Conservation (phyloP, 2,113 vertebrate genomes). For the Elaphurus davidianus region DNA sequence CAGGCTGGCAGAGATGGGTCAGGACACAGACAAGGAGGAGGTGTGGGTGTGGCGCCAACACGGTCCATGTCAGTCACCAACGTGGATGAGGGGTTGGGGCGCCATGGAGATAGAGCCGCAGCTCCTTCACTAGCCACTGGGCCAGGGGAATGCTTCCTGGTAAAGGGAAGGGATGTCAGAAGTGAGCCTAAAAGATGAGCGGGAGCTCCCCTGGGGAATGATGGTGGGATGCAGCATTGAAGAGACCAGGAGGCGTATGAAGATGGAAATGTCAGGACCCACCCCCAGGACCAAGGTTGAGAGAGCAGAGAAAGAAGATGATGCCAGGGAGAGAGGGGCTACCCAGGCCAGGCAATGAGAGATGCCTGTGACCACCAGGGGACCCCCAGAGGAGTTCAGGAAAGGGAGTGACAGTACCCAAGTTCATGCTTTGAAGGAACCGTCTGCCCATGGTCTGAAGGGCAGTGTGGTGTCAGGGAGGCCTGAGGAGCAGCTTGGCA, state of each 20-base stretch:
- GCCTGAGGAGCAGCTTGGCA: fast-evolving
- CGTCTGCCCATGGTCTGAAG: fast-evolving
- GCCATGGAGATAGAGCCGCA: fast-evolving
- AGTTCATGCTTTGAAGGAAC: no score
- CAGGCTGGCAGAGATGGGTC: fast-evolving
- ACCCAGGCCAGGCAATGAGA: neutral
- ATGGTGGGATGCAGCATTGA: fast-evolving
- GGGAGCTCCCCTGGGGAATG: neutral
- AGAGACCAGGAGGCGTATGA: neutral
- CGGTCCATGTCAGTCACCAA: fast-evolving
- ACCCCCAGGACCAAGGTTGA: neutral
- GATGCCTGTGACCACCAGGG: neutral
- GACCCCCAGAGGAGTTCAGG: fast-evolving
- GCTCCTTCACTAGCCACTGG: neutral
- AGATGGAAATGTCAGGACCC: neutral
- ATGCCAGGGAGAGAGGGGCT: neutral
- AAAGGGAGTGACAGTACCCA: fast-evolving
- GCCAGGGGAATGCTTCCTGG: neutral
- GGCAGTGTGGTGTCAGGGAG: fast-evolving
- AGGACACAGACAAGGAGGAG: neutral
- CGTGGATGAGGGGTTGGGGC: fast-evolving
- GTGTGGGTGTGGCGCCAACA: fast-evolving
- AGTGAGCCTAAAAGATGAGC: neutral
- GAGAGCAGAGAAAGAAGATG: neutral
- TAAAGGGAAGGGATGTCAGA: fast-evolving